Base-by-base conservation (phyloP, 2,113 vertebrate species). In the Ahaetulla prasina region DNA sequence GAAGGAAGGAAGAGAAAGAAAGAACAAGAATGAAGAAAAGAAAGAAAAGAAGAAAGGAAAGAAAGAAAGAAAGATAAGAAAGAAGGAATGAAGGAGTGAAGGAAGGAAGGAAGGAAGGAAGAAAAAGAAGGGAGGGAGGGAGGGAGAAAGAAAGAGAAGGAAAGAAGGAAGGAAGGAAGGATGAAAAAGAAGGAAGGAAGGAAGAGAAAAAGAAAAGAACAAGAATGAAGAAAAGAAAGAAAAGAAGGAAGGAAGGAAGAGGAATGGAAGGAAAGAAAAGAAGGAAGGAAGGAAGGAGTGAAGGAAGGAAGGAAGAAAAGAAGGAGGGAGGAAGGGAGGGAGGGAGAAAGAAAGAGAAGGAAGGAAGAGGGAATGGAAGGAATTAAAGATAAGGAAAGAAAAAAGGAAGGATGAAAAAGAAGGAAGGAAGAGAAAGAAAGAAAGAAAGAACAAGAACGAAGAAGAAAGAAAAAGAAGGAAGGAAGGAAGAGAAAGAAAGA, bases 81-180 rank as follows among this genome's bases (percentile, higher is more conserved):
- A 6, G 22, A 2, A 55, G 2, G 2, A 8, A 25, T 0, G 22
- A 57, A 23, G 1, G 54, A 3, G 43, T 45, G 50, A 4, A 0
- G 12, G 8, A 3, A 60, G 0, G 8, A 25, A 57, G 23, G 23
- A 57, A 25, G 2, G 16, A 2, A 2, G 8, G 97, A 97, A 86
- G 11, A 55, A 6, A 4, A 97, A 97, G 88, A 14, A 54, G 18
- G 53, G 7, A 20, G 18, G 3, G 6, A 4, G 53, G 18, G 6
- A 20, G 18, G 18, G 6, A 54, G 5, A 18, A 22, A 22, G 53
- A 1, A 54, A 22, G 53, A n/a, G n/a, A 22, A 4, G 53, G 18
- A 22, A 20, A 4, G 18, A 22, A 54, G 5, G 53, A 22, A 22
- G 53, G 4, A 54, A 22, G 53, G 53, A 54, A 10, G 49, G 49